Percentiles rank a stretch among this genome's conserved stretches.
phyloP scores from a whole-genome alignment of 2,888 invertebrate genomes.

The Hypercompe scribonia region DNA sequence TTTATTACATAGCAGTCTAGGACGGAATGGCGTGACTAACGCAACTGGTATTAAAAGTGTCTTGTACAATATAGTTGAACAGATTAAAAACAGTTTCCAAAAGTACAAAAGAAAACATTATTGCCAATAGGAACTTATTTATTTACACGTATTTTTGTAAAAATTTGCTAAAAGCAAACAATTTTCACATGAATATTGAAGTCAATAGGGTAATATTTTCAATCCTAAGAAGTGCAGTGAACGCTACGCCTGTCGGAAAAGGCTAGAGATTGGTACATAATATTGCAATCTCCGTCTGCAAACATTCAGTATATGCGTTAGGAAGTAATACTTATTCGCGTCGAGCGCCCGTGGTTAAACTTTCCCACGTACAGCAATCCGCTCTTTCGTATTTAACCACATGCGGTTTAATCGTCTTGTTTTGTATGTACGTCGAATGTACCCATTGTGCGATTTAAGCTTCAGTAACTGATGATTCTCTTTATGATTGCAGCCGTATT shows the following conservation, averaged over 20 bases:
- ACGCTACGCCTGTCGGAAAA: constrained; percentile 66
- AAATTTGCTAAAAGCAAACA: constrained; percentile 34
- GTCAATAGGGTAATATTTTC: constrained; percentile 73
- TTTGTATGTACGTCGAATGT: constrained; percentile 33
- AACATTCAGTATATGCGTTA: constrained; percentile 74
- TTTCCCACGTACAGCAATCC: constrained; percentile 75
- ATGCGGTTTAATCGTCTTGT: constrained; percentile 67
- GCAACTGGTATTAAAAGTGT: too few relatives aligned
- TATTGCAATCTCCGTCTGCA: constrained; percentile 82
- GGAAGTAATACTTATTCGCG: constrained; percentile 72
- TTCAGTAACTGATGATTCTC: constrained; percentile 26
- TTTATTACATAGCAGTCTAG: too few relatives aligned
- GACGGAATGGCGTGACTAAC: too few relatives aligned
- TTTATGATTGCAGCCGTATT: constrained; percentile 15
- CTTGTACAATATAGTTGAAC: neutral
- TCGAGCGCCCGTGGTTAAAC: constrained; percentile 75
- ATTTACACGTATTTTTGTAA: constrained; percentile 30
- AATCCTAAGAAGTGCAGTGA: constrained; percentile 61
- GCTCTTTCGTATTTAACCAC: constrained; percentile 81
- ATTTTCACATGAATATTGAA: constrained; percentile 54
- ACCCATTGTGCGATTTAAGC: constrained; percentile 32
- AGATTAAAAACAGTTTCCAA: neutral
- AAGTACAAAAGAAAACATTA: neutral
- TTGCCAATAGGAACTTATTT: neutral
- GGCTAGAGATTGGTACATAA: constrained; percentile 78